Conservation (phyloP, 2,888 invertebrate genomes). For the Dasypogon diadema region DNA sequence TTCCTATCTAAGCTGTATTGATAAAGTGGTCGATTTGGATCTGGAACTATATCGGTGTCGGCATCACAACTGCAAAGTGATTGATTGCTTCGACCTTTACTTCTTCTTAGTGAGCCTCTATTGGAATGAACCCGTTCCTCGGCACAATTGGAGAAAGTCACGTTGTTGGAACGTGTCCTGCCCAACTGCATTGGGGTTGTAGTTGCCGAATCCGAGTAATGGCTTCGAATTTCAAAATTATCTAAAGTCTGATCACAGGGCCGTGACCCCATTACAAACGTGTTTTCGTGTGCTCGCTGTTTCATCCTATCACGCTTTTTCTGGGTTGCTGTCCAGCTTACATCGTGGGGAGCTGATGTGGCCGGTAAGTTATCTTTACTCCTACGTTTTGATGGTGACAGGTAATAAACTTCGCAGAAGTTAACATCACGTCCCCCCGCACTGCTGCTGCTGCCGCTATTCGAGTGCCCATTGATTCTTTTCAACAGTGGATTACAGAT, state of each 20-base stretch:
- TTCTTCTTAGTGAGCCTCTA: constrained; percentile 65
- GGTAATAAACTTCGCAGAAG: constrained; percentile 64
- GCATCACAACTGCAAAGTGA: constrained; percentile 68
- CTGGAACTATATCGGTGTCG: constrained; percentile 66
- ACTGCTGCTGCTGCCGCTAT: constrained; percentile 60
- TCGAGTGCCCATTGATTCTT: constrained; percentile 62
- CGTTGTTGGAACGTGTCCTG: constrained; percentile 60
- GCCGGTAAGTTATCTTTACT: constrained; percentile 51
- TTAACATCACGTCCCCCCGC: constrained; percentile 60
- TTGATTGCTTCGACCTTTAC: constrained; percentile 67
- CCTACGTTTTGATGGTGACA: constrained; percentile 67
- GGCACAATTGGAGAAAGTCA: constrained; percentile 65
- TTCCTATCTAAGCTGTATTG: constrained; percentile 70
- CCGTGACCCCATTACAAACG: not conserved
- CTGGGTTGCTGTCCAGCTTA: constrained; percentile 6
- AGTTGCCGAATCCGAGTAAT: constrained; percentile 62
- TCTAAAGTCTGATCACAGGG: constrained; percentile 59
- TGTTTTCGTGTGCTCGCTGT: constrained; percentile 12
- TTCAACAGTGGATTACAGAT: constrained; percentile 63
- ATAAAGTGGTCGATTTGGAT: constrained; percentile 66
- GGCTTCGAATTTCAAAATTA: constrained; percentile 61
- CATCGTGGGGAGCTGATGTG: not conserved
- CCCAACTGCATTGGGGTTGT: constrained; percentile 8
- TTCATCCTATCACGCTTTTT: constrained; percentile 34
- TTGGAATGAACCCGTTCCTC: constrained; percentile 55